Percentiles rank a stretch among this genome's conserved stretches.
These are phyloP conservation scores for Donacobius atricapilla DNA, from an alignment of 2,113 vertebrate genomes.

Conservation along the genomic window DNA sequence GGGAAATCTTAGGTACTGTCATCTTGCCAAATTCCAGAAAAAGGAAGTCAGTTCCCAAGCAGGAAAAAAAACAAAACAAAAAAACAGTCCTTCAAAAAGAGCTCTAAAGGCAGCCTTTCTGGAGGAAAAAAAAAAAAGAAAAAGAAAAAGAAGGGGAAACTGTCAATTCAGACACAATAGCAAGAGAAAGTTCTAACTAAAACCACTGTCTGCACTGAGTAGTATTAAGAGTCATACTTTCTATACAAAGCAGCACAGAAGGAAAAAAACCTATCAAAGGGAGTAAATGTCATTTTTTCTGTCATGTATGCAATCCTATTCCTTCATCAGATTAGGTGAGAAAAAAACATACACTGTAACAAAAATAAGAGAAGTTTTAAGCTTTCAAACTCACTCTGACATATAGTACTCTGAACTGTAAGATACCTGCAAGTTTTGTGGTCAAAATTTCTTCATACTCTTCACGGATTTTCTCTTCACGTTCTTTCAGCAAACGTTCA, in stretches of 20 bases:
- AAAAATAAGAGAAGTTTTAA: not conserved
- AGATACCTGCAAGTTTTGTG: conserved; percentile 94
- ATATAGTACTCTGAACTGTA: not conserved
- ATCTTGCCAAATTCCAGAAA: conserved; percentile 30
- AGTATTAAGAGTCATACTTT: not conserved
- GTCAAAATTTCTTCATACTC: conserved; percentile 98
- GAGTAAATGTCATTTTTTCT: not conserved
- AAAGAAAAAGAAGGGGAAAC: not conserved
- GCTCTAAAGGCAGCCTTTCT: not conserved
- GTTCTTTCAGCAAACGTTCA: conserved; percentile 96
- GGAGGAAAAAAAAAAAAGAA: not conserved
- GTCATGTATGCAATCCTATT: not conserved
- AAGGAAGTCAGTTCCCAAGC: conserved; percentile 33
- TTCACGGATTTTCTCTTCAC: conserved; percentile 96
- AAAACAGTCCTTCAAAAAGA: not conserved
- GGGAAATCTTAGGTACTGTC: conserved; percentile 12
- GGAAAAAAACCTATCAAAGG: not conserved
- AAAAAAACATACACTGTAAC: not conserved
- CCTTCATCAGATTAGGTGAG: not conserved
- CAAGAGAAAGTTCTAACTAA: conserved; percentile 14
- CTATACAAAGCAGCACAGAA: not conserved
- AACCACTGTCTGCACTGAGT: not conserved
- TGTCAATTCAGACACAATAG: not conserved
- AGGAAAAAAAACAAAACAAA: not conserved
- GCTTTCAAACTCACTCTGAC: not conserved